phyloP scores from a whole-genome alignment of 2,888 invertebrate genomes.

The Meteorus colon region DNA sequence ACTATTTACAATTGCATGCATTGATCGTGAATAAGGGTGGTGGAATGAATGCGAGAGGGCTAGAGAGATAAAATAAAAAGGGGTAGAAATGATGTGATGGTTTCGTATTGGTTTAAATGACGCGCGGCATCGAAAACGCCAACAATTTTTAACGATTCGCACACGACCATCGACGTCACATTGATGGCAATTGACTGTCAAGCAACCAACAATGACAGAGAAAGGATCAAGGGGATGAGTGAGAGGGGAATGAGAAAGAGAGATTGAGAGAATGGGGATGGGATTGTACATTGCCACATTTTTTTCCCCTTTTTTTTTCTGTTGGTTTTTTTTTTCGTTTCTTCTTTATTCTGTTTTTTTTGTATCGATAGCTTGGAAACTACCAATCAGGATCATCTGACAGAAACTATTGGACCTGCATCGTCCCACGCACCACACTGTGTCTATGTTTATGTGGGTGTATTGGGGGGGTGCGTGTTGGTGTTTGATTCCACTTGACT shows the following conservation, averaged over 20 bases:
- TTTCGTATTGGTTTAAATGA: slow-evolving; percentile 20
- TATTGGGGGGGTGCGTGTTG: slow-evolving; percentile 42
- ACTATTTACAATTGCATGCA: slow-evolving; percentile 57
- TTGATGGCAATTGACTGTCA: slow-evolving; percentile 37
- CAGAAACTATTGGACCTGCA: slow-evolving; percentile 62
- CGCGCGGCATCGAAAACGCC: slow-evolving; percentile 45
- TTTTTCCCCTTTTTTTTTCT: background rate
- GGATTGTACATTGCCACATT: background rate
- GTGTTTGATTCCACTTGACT: slow-evolving; percentile 40
- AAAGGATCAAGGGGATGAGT: background rate
- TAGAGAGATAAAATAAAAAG: background rate
- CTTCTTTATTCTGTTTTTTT: slow-evolving; percentile 51
- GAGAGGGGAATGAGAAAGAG: background rate
- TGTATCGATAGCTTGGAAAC: slow-evolving; percentile 69
- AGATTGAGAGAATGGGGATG: background rate
- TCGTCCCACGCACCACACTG: slow-evolving; percentile 48
- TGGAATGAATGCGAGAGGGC: background rate
- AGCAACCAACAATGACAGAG: background rate
- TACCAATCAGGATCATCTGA: slow-evolving; percentile 73
- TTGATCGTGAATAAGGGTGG: background rate
- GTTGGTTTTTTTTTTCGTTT: background rate
- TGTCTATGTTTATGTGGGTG: slow-evolving; percentile 12
- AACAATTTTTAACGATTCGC: slow-evolving; percentile 49
- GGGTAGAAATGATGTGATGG: slow-evolving; percentile 16
- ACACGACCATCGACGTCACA: slow-evolving; percentile 46